Percentiles rank a stretch among this genome's conserved stretches.
Conservation (phyloP, 2,113 vertebrate genomes). For the Phrynosoma platyrhinos region DNA sequence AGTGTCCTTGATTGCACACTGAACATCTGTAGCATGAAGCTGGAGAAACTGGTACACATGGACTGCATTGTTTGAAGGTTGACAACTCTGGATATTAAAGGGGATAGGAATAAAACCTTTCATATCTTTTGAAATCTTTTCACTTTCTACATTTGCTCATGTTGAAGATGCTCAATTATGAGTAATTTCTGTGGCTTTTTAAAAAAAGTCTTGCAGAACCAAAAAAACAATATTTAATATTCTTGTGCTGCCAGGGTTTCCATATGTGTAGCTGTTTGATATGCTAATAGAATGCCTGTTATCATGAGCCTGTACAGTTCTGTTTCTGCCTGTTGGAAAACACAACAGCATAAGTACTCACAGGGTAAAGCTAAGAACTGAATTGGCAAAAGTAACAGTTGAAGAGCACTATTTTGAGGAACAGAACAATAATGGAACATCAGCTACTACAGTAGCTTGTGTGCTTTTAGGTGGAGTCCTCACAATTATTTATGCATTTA, state of each 20-base stretch:
- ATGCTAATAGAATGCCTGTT: neutral
- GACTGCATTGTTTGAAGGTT: constrained; percentile 49
- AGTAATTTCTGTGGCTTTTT: neutral
- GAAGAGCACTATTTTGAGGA: neutral
- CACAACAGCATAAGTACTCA: neutral
- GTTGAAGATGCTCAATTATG: neutral
- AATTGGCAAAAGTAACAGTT: neutral
- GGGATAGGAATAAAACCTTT: constrained; percentile 37
- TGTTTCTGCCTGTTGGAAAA: neutral
- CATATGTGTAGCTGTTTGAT: neutral
- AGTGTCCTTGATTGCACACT: constrained; percentile 44
- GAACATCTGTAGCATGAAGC: constrained; percentile 58
- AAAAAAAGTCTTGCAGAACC: constrained; percentile 9
- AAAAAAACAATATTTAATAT: neutral
- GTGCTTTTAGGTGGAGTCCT: too few relatives aligned
- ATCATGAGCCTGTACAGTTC: neutral
- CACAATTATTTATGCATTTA: too few relatives aligned
- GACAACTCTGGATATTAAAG: constrained; percentile 17
- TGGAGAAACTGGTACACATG: constrained; percentile 53
- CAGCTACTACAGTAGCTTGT: neutral
- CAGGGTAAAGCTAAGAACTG: neutral
- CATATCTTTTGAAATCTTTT: constrained; percentile 1
- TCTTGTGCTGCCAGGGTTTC: neutral
- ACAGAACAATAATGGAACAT: neutral
- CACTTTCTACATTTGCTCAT: constrained; percentile 5